These are phyloP conservation scores for Acipenser ruthenus DNA, from an alignment of 2,797 vertebrate genomes.

Conservation along the genomic window DNA sequence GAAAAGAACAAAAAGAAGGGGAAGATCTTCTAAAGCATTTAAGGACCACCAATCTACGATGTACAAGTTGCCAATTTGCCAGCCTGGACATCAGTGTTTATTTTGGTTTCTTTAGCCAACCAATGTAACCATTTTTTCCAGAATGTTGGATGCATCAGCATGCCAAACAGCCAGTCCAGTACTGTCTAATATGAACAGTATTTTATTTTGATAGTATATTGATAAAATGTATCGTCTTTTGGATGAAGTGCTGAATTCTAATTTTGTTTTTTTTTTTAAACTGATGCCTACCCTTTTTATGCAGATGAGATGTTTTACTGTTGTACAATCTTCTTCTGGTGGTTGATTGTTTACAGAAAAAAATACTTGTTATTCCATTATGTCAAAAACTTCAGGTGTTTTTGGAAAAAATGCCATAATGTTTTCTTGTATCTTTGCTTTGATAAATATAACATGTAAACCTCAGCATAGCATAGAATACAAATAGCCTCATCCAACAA, in stretches of 20 bases:
- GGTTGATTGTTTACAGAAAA: conserved; percentile 70
- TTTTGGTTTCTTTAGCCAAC: conserved; percentile 61
- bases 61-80: conserved; percentile 80
- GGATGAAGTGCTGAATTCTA: conserved; percentile 71
- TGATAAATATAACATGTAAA: conserved; percentile 53
- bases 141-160: conserved; percentile 71
- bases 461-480: conserved; percentile 52
- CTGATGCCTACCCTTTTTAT: conserved; percentile 61
- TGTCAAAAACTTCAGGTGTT: conserved; percentile 61
- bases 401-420: conserved; percentile 65
- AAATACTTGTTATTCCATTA: conserved; percentile 44
- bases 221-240: conserved; percentile 66
- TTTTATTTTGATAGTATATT: conserved; percentile 45
- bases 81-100: conserved; percentile 78
- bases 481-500: conserved; percentile 59
- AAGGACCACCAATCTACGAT: conserved; percentile 57
- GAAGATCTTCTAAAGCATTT: conserved; percentile 88
- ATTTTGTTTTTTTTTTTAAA: conserved; percentile 50
- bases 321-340: conserved; percentile 82
- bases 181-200: conserved; percentile 54
- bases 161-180: conserved; percentile 55
- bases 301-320: conserved; percentile 61
- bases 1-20: conserved; percentile 99
- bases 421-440: conserved; percentile 43
- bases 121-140: conserved; percentile 68